Conservation (phyloP, 2,113 vertebrate species). For the Neotragus moschatus region DNA sequence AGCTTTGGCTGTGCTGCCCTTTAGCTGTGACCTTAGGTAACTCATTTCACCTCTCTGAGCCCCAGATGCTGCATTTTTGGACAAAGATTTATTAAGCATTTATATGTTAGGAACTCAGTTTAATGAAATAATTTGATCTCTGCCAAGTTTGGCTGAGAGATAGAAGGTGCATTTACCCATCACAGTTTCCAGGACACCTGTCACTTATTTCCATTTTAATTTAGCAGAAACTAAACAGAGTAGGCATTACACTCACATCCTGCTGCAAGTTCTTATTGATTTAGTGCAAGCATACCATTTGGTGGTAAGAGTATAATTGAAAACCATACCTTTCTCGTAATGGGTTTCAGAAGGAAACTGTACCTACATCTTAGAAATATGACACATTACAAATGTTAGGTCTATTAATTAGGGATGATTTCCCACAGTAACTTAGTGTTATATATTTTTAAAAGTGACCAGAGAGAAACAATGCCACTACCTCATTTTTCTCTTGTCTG, state of each 20-base stretch:
- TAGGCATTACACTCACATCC: neutral
- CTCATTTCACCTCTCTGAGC: neutral
- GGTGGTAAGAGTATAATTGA: neutral
- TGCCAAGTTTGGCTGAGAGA: neutral
- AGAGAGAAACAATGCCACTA: neutral
- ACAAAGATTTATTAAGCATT: conserved; percentile 4
- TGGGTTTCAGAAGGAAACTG: conserved; percentile 38
- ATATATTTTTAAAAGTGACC: neutral
- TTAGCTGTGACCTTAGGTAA: neutral
- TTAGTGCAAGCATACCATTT: neutral
- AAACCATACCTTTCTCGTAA: conserved; percentile 8
- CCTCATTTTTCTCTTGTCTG: neutral
- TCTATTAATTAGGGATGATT: conserved; percentile 2
- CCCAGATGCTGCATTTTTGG: neutral
- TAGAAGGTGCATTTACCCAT: neutral
- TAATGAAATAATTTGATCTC: conserved; percentile 3
- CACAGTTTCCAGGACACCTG: conserved; percentile 1
- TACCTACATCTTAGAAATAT: neutral
- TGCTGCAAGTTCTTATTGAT: neutral
- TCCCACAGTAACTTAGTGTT: neutral
- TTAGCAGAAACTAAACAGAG: conserved; percentile 16
- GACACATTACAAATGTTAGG: conserved; percentile 18
- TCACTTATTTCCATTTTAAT: conserved; percentile 18
- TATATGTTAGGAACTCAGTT: neutral
- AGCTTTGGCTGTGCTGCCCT: neutral